Evolutionary conservation across 2,113 vertebrate genomes (phyloP).

Genomic region (Variabilichromis moorii): DNA sequence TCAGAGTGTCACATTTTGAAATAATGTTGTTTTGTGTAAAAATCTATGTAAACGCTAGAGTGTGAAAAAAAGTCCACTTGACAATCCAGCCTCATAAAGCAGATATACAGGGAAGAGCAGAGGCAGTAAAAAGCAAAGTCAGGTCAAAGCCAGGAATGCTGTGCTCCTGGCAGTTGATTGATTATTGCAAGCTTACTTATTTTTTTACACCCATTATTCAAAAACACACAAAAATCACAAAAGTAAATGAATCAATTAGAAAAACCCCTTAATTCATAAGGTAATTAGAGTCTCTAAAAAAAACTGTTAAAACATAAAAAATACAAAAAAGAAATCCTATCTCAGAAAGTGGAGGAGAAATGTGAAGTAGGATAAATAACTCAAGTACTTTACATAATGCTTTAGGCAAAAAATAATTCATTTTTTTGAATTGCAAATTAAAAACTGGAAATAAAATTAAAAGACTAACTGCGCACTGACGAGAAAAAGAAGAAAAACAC

Average conservation of each 20-base stretch:
- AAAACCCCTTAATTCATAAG: accelerated
- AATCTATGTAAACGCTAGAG: not conserved
- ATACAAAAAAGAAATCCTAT: not conserved
- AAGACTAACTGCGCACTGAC: not conserved
- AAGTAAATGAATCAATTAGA: not conserved
- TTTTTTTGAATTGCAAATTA: not conserved
- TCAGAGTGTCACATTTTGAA: not conserved
- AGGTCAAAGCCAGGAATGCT: not conserved
- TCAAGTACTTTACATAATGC: not conserved
- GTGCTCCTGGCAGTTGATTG: not conserved
- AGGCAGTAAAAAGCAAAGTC: not conserved
- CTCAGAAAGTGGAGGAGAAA: not conserved
- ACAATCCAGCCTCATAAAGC: not conserved
- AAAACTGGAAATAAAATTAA: not conserved
- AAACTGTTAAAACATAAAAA: not conserved
- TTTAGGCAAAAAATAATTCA: not conserved
- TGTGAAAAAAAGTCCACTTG: not conserved
- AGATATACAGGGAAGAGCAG: not conserved
- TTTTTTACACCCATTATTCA: not conserved
- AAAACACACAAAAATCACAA: not conserved
- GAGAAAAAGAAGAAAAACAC: not conserved
- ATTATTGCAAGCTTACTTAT: not conserved
- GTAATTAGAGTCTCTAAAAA: not conserved
- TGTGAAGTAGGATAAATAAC: not conserved
- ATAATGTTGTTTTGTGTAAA: not conserved